Percentiles rank a stretch among this genome's conserved stretches.
phyloP scores from a whole-genome alignment of 2,888 invertebrate genomes.

The Psylliodes chrysocephalus region DNA sequence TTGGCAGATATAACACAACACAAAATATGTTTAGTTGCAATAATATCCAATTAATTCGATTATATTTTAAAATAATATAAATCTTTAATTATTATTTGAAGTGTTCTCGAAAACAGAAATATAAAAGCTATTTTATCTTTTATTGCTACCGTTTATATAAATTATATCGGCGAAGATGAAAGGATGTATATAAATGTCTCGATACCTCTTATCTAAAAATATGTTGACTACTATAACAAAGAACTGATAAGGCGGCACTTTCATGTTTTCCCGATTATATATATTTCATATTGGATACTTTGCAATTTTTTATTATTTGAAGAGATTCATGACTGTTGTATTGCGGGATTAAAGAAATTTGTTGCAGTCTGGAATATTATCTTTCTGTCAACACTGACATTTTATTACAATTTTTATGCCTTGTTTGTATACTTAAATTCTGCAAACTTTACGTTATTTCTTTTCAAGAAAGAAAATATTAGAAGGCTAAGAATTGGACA shows the following conservation, averaged over 20 bases:
- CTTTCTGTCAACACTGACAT: background rate
- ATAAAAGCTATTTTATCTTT: conserved; percentile 39
- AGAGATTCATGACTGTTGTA: conserved; percentile 14
- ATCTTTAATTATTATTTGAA: conserved; percentile 12
- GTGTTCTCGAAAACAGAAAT: conserved; percentile 20
- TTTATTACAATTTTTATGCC: too few species aligned
- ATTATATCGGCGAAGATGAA: conserved; percentile 37
- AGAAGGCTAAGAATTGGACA: too few species aligned
- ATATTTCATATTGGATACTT: conserved; percentile 10
- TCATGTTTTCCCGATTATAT: conserved; percentile 1
- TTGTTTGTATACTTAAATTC: background rate
- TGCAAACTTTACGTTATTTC: too few species aligned
- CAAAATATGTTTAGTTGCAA: too few species aligned
- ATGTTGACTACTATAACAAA: conserved; percentile 51
- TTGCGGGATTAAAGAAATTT: background rate
- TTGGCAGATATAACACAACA: too few species aligned
- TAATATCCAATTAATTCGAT: too few species aligned
- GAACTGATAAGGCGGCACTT: conserved; percentile 44
- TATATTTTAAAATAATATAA: background rate
- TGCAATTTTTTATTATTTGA: conserved; percentile 13
- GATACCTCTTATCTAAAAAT: conserved; percentile 44
- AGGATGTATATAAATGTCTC: conserved; percentile 28
- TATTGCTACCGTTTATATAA: conserved; percentile 48
- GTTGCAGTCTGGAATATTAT: background rate
- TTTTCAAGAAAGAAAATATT: too few species aligned